These are phyloP conservation scores for Sylvia atricapilla DNA, from an alignment of 2,113 vertebrate species.

Conservation along the genomic window DNA sequence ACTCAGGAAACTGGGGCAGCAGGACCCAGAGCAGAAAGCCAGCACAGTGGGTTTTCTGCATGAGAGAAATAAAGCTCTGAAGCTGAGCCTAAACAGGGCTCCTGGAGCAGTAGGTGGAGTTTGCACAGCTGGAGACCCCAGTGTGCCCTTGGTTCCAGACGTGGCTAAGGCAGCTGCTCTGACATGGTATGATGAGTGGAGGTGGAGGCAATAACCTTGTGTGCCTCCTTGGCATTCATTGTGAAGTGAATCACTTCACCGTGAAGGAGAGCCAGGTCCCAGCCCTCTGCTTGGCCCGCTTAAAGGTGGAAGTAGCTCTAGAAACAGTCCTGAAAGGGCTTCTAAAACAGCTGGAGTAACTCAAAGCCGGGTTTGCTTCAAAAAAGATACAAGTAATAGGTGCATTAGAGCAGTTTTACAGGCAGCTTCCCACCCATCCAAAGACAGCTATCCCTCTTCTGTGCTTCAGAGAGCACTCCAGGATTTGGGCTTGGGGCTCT, in stretches of 20 bases:
- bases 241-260: no score
- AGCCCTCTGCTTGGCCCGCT: background rate
- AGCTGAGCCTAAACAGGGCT: background rate
- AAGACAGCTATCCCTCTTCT: background rate
- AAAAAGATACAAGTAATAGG: background rate
- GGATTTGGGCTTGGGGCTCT: background rate
- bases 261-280: background rate
- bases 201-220: background rate
- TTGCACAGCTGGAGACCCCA: background rate
- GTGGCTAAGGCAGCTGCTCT: background rate
- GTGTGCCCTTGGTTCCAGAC: background rate
- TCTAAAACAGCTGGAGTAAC: background rate
- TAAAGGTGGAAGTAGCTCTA: background rate
- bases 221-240: accelerated
- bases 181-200: accelerated
- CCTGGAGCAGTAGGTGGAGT: background rate
- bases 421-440: background rate
- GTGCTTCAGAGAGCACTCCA: background rate
- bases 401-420: background rate
- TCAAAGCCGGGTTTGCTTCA: background rate
- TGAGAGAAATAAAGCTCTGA: accelerated
- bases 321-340: background rate
- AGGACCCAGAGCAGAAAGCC: background rate
- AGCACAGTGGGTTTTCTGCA: background rate
- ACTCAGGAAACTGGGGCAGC: accelerated